Percentiles rank a stretch among this genome's conserved stretches.
phyloP scores from a whole-genome alignment of 2,113 vertebrate genomes.

The Pan troglodytes region NHGRI_mPanTro3-v2.1_pri NC_072414.2:27034501-27035000 shows the following conservation, averaged over 20 bases:
- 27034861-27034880: conserved; percentile 30
- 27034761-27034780: conserved; percentile 52
- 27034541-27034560: neutral
- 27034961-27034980: neutral
- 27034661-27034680: neutral
- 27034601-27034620: conserved; percentile 41
- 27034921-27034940: conserved; percentile 49
- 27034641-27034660: neutral
- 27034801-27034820: conserved; percentile 47
- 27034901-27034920: conserved; percentile 48
- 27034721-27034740: neutral
- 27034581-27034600: neutral
- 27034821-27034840: conserved; percentile 56
- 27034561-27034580: conserved; percentile 25
- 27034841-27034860: conserved; percentile 55
- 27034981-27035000: neutral
- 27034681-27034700: conserved; percentile 1
- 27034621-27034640: neutral
- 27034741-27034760: neutral
- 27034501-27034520: neutral
- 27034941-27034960: conserved; percentile 25
- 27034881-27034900: conserved; percentile 23
- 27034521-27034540: neutral
- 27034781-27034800: conserved; percentile 45
- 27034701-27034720: neutral